Conservation (phyloP, 2,797 vertebrate species). For the Coreius guichenoti region DNA sequence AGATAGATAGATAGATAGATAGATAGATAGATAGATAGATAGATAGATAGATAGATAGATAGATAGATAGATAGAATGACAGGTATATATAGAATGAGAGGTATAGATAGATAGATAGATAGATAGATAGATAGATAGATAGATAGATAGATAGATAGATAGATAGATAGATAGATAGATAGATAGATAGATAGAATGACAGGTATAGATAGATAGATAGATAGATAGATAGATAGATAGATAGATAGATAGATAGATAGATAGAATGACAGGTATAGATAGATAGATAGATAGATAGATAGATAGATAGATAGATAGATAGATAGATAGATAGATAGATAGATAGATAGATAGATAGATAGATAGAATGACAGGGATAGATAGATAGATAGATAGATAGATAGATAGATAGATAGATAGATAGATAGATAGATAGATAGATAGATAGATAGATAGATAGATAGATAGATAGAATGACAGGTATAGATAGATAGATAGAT, state of each 20-base stretch:
- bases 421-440: accelerated
- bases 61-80: no score
- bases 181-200: neutral
- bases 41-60: no score
- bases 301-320: neutral
- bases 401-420: accelerated
- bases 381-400: accelerated
- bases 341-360: neutral
- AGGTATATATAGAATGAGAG: no score
- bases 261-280: neutral
- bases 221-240: accelerated
- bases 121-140: neutral
- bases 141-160: neutral
- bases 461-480: accelerated
- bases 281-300: neutral
- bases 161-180: neutral
- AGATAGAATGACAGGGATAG: accelerated
- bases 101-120: no score
- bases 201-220: accelerated
- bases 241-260: neutral
- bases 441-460: accelerated
- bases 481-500: no score
- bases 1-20: no score
- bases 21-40: no score
- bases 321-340: neutral